Evolutionary conservation across 2,113 vertebrate genomes (phyloP).

Genomic region (Corythornis madagascariensis): DNA sequence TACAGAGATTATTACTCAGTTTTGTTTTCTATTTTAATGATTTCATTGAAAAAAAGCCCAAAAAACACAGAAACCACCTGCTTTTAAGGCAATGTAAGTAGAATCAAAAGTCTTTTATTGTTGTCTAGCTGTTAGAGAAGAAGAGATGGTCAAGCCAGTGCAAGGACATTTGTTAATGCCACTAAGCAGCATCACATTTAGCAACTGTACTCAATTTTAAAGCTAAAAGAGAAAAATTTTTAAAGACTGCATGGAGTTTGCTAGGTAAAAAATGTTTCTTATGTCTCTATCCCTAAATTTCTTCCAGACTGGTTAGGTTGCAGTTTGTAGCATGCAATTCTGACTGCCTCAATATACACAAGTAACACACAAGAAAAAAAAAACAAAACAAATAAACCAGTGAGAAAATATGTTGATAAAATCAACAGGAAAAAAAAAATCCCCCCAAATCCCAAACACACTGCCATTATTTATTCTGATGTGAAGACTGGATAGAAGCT

Average conservation of each 20-base stretch:
- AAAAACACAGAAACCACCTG: background rate
- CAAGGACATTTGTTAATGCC: background rate
- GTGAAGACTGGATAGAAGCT: background rate
- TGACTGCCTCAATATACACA: background rate
- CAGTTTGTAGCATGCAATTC: background rate
- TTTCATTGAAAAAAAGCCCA: background rate
- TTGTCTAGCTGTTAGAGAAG: background rate
- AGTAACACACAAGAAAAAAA: background rate
- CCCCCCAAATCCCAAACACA: background rate
- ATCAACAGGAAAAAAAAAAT: background rate
- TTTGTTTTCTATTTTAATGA: background rate
- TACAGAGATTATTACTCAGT: background rate
- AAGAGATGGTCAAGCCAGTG: background rate
- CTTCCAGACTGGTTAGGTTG: background rate
- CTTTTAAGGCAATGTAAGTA: background rate
- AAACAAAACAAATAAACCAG: background rate
- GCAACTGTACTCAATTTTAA: background rate
- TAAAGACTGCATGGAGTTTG: background rate
- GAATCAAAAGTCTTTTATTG: background rate
- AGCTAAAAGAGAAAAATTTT: background rate
- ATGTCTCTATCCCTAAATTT: background rate
- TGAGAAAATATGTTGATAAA: background rate
- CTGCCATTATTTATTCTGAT: background rate
- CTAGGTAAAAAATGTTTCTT: background rate
- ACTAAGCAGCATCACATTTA: background rate